Conservation (phyloP, 2,113 vertebrate genomes). For the Brevimyrus niger region DNA sequence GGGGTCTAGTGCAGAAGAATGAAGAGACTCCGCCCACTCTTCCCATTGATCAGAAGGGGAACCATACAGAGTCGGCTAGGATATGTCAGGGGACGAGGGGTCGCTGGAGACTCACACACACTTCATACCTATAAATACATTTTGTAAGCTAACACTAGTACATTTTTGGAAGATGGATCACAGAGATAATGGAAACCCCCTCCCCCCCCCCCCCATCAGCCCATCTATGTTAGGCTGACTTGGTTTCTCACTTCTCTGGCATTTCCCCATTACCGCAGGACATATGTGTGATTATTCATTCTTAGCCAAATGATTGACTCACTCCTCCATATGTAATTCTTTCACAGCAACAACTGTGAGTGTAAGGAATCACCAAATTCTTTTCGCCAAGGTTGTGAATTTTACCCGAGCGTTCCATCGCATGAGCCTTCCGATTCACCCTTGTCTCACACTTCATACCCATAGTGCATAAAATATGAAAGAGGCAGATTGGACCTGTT, state of each 20-base stretch:
- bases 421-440: not conserved
- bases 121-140: conserved; percentile 63
- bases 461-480: not conserved
- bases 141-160: conserved; percentile 78
- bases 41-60: conserved; percentile 53
- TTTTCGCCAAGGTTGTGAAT: not conserved
- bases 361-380: not conserved
- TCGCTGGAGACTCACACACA: conserved; percentile 25
- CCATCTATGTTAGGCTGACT: not conserved
- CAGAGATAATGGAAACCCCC: conserved; percentile 38
- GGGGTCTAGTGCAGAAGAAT: conserved; percentile 52
- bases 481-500: not conserved
- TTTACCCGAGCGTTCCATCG: not conserved
- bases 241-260: not conserved
- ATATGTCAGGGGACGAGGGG: conserved; percentile 5
- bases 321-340: not conserved
- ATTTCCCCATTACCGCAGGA: not conserved
- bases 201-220: conserved; percentile 23
- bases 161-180: conserved; percentile 63
- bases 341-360: not conserved
- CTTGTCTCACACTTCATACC: not conserved
- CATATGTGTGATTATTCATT: not conserved
- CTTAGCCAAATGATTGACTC: not conserved
- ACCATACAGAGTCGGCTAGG: conserved; percentile 36
- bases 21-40: conserved; percentile 52